Evolutionary conservation across 2,888 invertebrate species (phyloP).

Genomic region (Emesis russula): DNA sequence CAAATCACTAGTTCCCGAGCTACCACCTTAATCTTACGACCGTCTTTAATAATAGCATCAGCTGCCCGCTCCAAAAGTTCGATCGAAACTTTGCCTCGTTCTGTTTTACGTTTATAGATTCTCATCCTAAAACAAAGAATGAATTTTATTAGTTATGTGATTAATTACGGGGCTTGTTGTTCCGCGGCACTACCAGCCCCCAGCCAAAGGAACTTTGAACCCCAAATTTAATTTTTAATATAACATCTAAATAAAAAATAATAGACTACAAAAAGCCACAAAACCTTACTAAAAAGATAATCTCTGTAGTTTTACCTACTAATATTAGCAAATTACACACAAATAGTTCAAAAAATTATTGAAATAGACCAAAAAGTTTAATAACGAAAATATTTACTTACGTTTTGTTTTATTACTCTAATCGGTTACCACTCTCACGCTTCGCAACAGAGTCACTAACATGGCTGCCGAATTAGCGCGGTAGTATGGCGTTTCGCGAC

Average conservation of each 20-base stretch:
- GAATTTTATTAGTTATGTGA: neutral
- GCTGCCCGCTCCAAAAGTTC: constrained; percentile 33
- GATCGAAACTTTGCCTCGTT: constrained; percentile 19
- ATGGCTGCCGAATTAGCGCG: no score
- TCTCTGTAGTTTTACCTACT: no score
- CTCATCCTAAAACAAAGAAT: neutral
- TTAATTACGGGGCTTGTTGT: constrained; percentile 3
- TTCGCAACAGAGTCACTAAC: no score
- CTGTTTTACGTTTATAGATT: neutral
- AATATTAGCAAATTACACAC: no score
- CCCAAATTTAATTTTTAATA: neutral
- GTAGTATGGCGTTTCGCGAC: no score
- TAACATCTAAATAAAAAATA: neutral
- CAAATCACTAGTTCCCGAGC: constrained; percentile 3
- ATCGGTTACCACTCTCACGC: no score
- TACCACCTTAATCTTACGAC: neutral
- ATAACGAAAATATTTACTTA: no score
- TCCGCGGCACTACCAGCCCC: neutral
- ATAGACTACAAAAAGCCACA: no score
- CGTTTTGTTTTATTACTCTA: no score
- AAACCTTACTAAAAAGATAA: no score
- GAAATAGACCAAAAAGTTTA: no score
- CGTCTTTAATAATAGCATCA: constrained; percentile 30
- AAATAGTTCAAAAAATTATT: no score
- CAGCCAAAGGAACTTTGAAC: neutral